Evolutionary conservation across 2,797 vertebrate genomes (phyloP).

Genomic region (Enteromius fasciolatus): DNA sequence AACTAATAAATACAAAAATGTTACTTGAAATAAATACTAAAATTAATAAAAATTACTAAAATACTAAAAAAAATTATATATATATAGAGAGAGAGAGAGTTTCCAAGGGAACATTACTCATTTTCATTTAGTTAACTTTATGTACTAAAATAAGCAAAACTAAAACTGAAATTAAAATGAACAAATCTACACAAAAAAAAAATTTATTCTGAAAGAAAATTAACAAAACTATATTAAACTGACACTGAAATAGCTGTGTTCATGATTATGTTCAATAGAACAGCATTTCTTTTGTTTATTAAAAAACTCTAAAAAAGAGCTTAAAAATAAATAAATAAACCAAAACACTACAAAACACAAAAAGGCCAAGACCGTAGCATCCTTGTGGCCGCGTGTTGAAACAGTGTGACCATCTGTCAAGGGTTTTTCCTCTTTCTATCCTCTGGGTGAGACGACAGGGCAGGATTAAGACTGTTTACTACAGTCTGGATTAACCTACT

Average conservation of each 20-base stretch:
- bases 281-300: neutral
- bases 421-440: constrained; percentile 49
- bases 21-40: neutral
- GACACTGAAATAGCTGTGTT: neutral
- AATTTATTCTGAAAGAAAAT: neutral
- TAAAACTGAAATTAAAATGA: neutral
- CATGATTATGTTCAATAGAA: neutral
- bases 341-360: constrained; percentile 17
- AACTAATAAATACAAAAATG: neutral
- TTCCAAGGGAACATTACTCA: neutral
- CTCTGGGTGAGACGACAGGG: constrained; percentile 37
- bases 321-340: neutral
- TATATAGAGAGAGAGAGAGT: no score
- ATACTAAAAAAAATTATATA: neutral
- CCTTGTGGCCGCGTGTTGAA: constrained; percentile 6
- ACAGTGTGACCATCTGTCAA: constrained; percentile 56
- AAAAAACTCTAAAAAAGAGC: neutral
- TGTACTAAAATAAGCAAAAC: neutral
- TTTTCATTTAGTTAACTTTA: neutral
- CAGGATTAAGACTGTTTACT: constrained; percentile 77
- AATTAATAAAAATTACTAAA: no score
- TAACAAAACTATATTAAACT: neutral
- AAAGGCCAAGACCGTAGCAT: neutral
- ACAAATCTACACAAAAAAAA: neutral
- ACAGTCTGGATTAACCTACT: constrained; percentile 77